Base-by-base conservation (phyloP, 2,113 vertebrate genomes). In the Bos javanicus region DNA sequence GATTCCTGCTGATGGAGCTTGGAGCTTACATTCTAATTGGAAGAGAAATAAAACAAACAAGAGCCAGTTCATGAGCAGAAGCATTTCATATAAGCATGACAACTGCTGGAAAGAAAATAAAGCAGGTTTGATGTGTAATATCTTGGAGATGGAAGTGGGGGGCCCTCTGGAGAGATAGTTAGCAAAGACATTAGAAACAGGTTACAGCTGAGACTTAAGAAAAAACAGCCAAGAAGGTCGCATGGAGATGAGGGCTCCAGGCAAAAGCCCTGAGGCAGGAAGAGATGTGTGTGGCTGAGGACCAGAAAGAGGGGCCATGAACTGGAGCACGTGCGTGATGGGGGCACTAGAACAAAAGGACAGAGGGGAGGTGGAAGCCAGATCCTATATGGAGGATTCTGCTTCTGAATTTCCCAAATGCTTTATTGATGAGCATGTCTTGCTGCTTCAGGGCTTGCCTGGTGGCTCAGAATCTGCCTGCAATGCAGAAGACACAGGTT, bases 351-450 rank as follows among this genome's bases (percentile, higher is more conserved):
- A 30, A 36, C 11, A 23, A 21, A n/a, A 21, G 30, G 15, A n/a
- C 30, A 16, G 57, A 39, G 6, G 11, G 3, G n/a, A 33, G 48
- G 26, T 13, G 6, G n/a, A 6, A 23, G 60, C 54, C 43, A 39
- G n/a, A 12, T 16, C 17, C 56, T 71, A 2, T 0, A 0, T 0
- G 33, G 56, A 59, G n/a, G 14, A 26, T 26, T 50, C 26, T 36
- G 25, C 9, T 57, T 39, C 57, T 10, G 11, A 36, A 30, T 50
- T 60, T 23, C 36, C 19, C 2, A 1, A 67, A 28, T 50, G 36
- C 46, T 50, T 78, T 11, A 4, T 30, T 36, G 82, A 3, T 1
- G 6, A 39, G 4, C 5, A 1, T 1, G 9, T 19, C 39, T 64
- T 5, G 30, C 48, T 48, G 30, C 71, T 30, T 7, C 6, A 3